Evolutionary conservation across 2,888 invertebrate species (phyloP).

Genomic region (Hesperia comma): DNA sequence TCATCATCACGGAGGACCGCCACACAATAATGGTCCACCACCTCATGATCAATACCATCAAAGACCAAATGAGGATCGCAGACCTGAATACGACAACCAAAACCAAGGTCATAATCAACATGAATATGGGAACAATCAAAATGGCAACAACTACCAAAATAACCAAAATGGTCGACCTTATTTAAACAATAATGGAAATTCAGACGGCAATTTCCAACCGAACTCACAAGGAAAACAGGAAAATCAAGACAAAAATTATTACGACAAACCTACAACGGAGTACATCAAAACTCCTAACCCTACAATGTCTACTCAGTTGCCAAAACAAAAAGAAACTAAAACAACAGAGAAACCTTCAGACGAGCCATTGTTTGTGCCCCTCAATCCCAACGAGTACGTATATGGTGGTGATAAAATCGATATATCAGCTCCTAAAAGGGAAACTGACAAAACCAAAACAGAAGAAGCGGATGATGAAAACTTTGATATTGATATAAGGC

Average conservation of each 20-base stretch:
- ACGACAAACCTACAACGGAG: slow-evolving; percentile 35
- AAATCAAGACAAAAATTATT: neutral
- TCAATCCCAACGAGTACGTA: slow-evolving; percentile 59
- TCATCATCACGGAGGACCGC: slow-evolving; percentile 12
- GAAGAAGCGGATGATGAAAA: slow-evolving; percentile 57
- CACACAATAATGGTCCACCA: neutral
- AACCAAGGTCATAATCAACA: slow-evolving; percentile 27
- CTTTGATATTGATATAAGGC: slow-evolving; percentile 65
- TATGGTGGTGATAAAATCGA: slow-evolving; percentile 62
- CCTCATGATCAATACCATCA: slow-evolving; percentile 16
- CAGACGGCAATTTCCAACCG: slow-evolving; percentile 30
- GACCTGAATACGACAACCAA: slow-evolving; percentile 28
- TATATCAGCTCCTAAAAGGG: slow-evolving; percentile 65
- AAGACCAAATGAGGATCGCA: slow-evolving; percentile 12
- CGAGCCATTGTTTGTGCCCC: slow-evolving; percentile 66
- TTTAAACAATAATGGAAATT: slow-evolving; percentile 20
- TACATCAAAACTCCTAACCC: slow-evolving; percentile 23
- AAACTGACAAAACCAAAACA: slow-evolving; percentile 54
- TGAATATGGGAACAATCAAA: slow-evolving; percentile 29
- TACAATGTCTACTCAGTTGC: slow-evolving; percentile 21
- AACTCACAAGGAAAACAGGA: slow-evolving; percentile 3
- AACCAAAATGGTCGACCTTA: slow-evolving; percentile 13
- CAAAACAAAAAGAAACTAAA: slow-evolving; percentile 37
- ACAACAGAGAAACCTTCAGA: slow-evolving; percentile 52
- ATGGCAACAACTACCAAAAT: slow-evolving; percentile 28